phyloP scores from a whole-genome alignment of 2,113 vertebrate genomes.

The Platysternon megacephalum region DNA sequence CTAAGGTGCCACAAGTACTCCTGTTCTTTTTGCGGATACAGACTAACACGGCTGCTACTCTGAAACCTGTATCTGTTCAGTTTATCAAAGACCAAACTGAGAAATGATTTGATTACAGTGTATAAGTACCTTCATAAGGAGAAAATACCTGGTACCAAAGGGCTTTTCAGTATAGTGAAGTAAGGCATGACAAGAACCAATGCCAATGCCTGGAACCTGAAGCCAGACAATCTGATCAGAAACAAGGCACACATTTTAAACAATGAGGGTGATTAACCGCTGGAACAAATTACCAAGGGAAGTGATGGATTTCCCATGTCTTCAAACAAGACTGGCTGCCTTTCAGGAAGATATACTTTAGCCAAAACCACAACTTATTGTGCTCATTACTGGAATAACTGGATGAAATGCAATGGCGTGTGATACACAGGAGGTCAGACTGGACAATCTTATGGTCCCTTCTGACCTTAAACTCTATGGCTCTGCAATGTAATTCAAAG shows the following conservation, averaged over 20 bases:
- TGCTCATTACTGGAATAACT: neutral
- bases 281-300: neutral
- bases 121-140: neutral
- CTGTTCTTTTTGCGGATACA: too few species aligned
- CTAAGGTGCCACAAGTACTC: too few species aligned
- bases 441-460: neutral
- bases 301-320: neutral
- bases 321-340: neutral
- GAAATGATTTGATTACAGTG: neutral
- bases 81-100: neutral
- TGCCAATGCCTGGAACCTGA: neutral
- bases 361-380: neutral
- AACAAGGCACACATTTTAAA: neutral
- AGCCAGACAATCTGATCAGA: neutral
- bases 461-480: neutral
- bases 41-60: too few species aligned
- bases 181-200: neutral
- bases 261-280: neutral
- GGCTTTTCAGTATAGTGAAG: neutral
- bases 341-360: neutral
- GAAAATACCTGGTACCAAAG: neutral
- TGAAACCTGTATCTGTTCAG: neutral
- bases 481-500: neutral
- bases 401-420: neutral
- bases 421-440: neutral